These are phyloP conservation scores for Rhabdomys dilectus DNA, from an alignment of 2,113 vertebrate genomes.

Conservation along the genomic window DNA sequence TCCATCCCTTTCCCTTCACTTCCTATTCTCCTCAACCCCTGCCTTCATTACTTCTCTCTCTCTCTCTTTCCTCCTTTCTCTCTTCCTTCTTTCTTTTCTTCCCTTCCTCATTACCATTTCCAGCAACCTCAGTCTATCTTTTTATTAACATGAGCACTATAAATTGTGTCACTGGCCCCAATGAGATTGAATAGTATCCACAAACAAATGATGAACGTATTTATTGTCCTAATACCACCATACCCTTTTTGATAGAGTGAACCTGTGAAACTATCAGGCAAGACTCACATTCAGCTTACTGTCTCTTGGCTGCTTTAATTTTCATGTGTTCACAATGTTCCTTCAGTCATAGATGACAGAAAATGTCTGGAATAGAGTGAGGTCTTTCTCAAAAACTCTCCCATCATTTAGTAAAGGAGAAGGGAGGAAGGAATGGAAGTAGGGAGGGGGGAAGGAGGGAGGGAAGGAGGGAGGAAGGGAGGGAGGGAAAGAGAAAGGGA, in stretches of 20 bases:
- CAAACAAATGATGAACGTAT: not conserved
- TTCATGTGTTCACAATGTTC: not conserved
- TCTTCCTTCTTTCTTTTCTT: not conserved
- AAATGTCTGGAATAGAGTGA: not conserved
- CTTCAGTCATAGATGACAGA: not conserved
- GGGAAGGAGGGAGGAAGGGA: too few species aligned
- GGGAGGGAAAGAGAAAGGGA: not conserved
- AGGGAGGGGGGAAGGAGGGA: not conserved
- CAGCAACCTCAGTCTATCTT: not conserved
- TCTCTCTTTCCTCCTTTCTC: not conserved
- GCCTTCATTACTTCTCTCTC: too few species aligned
- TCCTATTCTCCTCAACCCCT: not conserved
- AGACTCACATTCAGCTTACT: not conserved
- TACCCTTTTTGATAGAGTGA: not conserved
- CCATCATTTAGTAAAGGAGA: not conserved
- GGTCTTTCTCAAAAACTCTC: not conserved
- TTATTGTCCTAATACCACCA: too few species aligned
- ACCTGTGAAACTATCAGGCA: not conserved
- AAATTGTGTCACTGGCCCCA: not conserved
- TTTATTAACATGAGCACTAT: too few species aligned
- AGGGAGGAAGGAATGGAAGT: too few species aligned
- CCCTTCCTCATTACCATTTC: not conserved
- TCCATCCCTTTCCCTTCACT: not conserved
- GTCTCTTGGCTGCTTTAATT: not conserved
- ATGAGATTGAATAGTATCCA: not conserved